These are phyloP conservation scores for Sphaeridia pumilis DNA, from an alignment of 2,888 invertebrate species.

Conservation along the genomic window DNA sequence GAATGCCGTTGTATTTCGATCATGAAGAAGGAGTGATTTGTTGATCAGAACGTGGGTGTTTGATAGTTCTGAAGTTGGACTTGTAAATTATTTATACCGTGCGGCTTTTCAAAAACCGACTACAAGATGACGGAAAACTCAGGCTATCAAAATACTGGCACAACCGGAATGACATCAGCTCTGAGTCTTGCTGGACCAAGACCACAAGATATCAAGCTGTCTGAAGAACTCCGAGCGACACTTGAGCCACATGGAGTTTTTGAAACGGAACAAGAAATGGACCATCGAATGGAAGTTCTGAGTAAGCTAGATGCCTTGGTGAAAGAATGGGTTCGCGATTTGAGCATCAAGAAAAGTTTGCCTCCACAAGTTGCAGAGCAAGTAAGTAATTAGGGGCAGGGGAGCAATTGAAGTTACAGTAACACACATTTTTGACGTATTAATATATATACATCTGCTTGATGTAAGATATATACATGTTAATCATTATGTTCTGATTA, in stretches of 20 bases:
- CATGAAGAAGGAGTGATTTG: no score
- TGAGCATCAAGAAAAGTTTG: constrained; percentile 80
- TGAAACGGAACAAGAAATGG: constrained; percentile 78
- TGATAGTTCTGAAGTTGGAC: no score
- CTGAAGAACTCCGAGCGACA: constrained; percentile 62
- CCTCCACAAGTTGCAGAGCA: constrained; percentile 78
- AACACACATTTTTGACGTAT: neutral
- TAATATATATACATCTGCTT: neutral
- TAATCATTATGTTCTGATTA: no score
- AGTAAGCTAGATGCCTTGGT: constrained; percentile 78
- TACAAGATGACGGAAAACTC: no score
- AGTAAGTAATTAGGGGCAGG: constrained; percentile 27
- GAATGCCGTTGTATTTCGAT: no score
- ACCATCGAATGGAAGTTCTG: constrained; percentile 59
- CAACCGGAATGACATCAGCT: constrained; percentile 78
- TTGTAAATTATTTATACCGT: no score
- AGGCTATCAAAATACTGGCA: neutral
- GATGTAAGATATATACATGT: constrained; percentile 22
- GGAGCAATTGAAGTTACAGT: no score
- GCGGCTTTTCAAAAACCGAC: no score
- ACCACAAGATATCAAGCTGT: constrained; percentile 60
- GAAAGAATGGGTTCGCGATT: constrained; percentile 84
- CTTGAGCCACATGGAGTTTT: constrained; percentile 76
- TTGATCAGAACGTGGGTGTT: no score
- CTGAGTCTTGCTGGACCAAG: constrained; percentile 79